Base-by-base conservation (phyloP, 2,113 vertebrate genomes). In the Ameiurus melas region DNA sequence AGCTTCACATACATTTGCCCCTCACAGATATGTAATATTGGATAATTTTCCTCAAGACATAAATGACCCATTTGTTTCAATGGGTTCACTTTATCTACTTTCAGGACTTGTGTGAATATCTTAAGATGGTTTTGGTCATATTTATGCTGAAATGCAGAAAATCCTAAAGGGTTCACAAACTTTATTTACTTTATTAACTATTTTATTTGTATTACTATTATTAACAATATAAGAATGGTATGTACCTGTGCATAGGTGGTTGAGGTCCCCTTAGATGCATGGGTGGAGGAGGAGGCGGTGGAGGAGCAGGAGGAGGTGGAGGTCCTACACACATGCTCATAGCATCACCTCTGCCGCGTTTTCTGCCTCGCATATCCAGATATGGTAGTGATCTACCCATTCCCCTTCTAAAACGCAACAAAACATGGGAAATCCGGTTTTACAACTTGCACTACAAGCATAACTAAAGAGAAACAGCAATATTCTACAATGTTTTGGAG, bases 331-430 rank as follows among this genome's bases (percentile, higher is more conserved):
- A 73, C 36, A 73, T 73, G 19, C 36, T 36, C 33, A 73, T 12
- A 73, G 33, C 77, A 51, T 94, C 88, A 10, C 89, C 91, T 71
- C 94, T 92, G 20, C 89, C 92, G 70, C 86, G 92, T 83, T 93
- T 91, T 89, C 92, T 92, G 75, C 93, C 94, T 81, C 93, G 91
- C 30, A 90, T 73, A 83, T 96, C 94, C 89, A 94, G 93, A 73
- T 95, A 96, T 4, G 94, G 95, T 84, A 89, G 89, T 93, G 94
- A 95, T 90, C 94, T 94, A 19, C 94, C 94, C 91, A 96, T 92
- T 88, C 94, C 95, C 92, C 93, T 93, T 91, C 90, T 93, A 43
- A 16, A 92, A 84, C 68, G 8, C 5, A 19, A 88, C 5, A 9
- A 9, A 39, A 81, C 7, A 78, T 7, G 78, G 39, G 5, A 7